Conservation (phyloP, 2,888 invertebrate species). For the Endotricha flammealis region DNA sequence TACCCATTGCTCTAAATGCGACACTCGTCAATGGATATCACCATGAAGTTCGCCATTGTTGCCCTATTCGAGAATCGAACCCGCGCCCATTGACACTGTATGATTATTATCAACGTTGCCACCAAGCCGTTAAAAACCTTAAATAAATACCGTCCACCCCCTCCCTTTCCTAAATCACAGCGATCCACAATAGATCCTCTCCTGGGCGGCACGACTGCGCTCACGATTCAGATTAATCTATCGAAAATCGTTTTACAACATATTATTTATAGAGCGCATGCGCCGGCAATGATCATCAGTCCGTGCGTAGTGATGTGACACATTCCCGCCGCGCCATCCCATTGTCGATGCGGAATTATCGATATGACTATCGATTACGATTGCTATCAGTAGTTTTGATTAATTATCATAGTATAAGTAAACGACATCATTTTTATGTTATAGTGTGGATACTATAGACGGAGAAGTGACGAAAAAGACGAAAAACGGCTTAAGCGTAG, state of each 20-base stretch:
- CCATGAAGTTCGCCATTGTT: no score
- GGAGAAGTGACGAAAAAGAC: no score
- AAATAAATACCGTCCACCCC: conserved; percentile 31
- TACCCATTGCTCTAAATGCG: no score
- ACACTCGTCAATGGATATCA: no score
- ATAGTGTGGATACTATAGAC: no score
- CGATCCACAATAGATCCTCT: conserved; percentile 75
- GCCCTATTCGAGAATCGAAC: no score
- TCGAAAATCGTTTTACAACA: conserved; percentile 79
- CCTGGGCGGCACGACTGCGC: conserved; percentile 70
- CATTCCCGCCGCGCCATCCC: conserved; percentile 27
- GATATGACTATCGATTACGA: conserved; percentile 33
- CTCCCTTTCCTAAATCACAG: conserved; percentile 45
- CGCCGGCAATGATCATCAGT: conserved; percentile 77
- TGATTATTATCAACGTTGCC: no score
- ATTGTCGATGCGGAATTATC: conserved; percentile 48
- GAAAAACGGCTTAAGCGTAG: no score
- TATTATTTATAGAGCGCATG: conserved; percentile 79
- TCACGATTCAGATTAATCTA: conserved; percentile 79
- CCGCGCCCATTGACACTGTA: no score
- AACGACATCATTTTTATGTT: no score
- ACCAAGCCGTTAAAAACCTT: no score
- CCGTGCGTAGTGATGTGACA: conserved; percentile 67
- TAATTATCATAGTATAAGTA: conserved; percentile 1
- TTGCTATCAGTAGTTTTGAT: conserved; percentile 23